A percentile compares a stretch with the other conserved stretches of the same genome.
Conservation (phyloP, 2,113 vertebrate species). For the Elanus axillaris region DNA sequence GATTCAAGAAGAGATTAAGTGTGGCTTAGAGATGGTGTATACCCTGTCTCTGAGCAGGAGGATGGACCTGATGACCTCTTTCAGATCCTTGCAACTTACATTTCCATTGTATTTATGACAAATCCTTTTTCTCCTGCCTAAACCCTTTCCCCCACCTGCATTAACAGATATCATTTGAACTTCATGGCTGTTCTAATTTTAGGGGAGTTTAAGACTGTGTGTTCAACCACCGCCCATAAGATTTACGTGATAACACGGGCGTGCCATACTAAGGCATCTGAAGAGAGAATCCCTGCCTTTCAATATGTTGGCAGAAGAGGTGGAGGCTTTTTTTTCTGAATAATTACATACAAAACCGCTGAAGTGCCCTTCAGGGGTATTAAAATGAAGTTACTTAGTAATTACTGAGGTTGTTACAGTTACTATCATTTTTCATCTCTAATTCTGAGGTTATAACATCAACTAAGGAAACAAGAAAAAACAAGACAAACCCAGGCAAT, state of each 20-base stretch:
- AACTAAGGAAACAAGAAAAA: not conserved
- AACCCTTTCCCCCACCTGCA: not conserved
- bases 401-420: not conserved
- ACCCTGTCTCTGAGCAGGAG: not conserved
- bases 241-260: not conserved
- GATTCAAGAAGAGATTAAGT: not conserved
- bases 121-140: not conserved
- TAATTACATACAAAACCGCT: not conserved
- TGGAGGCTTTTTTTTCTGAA: not conserved
- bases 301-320: not conserved
- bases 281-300: not conserved
- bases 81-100: not conserved
- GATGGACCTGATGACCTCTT: not conserved
- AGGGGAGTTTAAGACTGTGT: not conserved
- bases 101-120: not conserved
- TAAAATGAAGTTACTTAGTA: not conserved
- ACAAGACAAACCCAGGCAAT: not conserved
- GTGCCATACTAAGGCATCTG: not conserved
- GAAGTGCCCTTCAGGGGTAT: not conserved
- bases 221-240: not conserved
- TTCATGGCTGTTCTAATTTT: not conserved
- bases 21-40: not conserved
- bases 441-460: not conserved
- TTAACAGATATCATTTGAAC: conserved; percentile 1
- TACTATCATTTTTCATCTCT: not conserved